These are phyloP conservation scores for Pseudotriccus pelzelni DNA, from an alignment of 2,797 vertebrate genomes.

Conservation along the genomic window DNA sequence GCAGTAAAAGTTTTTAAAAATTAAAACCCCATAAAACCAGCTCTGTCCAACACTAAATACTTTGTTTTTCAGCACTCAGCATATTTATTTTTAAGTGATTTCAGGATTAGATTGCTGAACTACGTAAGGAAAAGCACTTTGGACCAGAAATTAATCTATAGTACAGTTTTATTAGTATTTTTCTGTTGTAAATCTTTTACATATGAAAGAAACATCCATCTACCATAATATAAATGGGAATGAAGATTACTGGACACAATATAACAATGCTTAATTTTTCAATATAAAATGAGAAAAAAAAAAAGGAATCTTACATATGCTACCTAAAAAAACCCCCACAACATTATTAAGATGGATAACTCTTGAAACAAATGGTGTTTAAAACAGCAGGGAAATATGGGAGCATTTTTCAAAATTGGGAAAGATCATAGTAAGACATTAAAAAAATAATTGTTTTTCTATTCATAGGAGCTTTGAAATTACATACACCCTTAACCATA, in stretches of 20 bases:
- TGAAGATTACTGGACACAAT: background rate
- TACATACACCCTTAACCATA: background rate
- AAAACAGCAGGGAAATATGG: background rate
- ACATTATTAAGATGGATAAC: background rate
- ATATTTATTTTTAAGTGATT: background rate
- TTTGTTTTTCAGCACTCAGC: background rate
- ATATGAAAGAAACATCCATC: rapidly evolving
- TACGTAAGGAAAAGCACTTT: background rate
- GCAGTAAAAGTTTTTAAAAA: background rate
- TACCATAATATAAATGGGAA: background rate
- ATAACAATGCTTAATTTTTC: background rate
- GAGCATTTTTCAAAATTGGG: background rate
- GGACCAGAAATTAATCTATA: background rate
- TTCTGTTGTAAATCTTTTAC: background rate
- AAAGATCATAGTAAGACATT: background rate
- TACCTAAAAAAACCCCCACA: background rate
- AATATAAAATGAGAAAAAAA: background rate
- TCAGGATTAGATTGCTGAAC: background rate
- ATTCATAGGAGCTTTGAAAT: slow-evolving; percentile 13
- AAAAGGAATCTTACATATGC: background rate
- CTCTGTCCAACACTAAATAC: background rate
- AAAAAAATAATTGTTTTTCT: background rate
- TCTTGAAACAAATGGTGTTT: background rate
- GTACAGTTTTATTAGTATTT: background rate
- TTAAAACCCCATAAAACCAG: background rate